phyloP scores from a whole-genome alignment of 1,140 invertebrate species.

The Meloidogyne chitwoodi region DNA sequence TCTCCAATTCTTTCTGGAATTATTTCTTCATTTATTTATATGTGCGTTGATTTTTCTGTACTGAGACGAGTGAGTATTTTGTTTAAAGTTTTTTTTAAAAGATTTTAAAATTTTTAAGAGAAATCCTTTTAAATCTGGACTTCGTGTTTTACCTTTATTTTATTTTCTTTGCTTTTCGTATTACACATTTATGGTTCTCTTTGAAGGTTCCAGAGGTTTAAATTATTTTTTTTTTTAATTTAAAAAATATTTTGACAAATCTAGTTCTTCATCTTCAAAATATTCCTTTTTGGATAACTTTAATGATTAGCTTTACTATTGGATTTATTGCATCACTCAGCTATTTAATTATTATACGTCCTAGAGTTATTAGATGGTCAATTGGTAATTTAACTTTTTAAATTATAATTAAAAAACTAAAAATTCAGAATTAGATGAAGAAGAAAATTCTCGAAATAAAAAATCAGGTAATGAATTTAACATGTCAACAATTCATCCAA shows the following conservation, averaged over 20 bases:
- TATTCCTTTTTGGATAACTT: conserved; percentile 77
- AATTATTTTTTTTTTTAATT: conserved; percentile 1
- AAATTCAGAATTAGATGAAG: neutral
- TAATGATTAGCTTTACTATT: conserved; percentile 69
- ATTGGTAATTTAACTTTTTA: neutral
- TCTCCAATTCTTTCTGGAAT: conserved; percentile 84
- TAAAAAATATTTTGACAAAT: neutral
- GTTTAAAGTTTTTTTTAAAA: neutral
- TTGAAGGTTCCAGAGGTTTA: conserved; percentile 80
- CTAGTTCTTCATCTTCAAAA: conserved; percentile 79
- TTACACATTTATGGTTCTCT: conserved; percentile 82
- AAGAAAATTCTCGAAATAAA: neutral
- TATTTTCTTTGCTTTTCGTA: conserved; percentile 86
- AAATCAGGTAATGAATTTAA: neutral
- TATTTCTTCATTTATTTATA: conserved; percentile 77
- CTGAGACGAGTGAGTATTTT: conserved; percentile 66
- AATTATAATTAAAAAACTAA: neutral
- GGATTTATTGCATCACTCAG: conserved; percentile 70
- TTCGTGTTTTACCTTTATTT: conserved; percentile 79
- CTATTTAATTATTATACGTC: conserved; percentile 68
- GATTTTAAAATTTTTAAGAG: conserved; percentile 58
- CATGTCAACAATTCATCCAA: neutral
- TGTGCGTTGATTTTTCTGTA: conserved; percentile 75
- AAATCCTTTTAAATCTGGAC: conserved; percentile 76
- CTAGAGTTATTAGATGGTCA: conserved; percentile 7